A percentile compares a stretch with the other conserved stretches of the same genome.
Evolutionary conservation across 2,797 vertebrate genomes (phyloP).

Genomic region (Trematomus bernacchii): DNA sequence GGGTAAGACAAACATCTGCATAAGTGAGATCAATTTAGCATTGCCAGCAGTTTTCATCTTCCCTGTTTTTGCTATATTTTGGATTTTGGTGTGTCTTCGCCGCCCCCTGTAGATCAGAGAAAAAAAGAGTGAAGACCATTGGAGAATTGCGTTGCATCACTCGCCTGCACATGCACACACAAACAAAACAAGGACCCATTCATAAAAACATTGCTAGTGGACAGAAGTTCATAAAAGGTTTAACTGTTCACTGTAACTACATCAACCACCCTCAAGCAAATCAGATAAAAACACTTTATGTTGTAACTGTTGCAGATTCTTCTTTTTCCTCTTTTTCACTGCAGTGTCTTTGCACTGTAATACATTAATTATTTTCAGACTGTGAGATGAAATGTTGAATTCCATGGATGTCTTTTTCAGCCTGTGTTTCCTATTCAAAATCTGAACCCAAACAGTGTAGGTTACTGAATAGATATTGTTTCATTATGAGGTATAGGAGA

Average conservation of each 20-base stretch:
- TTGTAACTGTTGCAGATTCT: neutral
- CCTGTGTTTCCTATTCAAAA: slow-evolving; percentile 20
- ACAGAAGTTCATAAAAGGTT: neutral
- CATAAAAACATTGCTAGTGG: no score
- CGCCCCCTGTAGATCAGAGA: no score
- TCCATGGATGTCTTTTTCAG: neutral
- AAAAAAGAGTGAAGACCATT: no score
- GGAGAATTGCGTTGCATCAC: no score
- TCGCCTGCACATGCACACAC: no score
- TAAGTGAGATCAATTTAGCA: no score
- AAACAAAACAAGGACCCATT: no score
- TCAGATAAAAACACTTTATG: neutral
- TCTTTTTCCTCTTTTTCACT: neutral
- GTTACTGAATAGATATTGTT: slow-evolving; percentile 22
- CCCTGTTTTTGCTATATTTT: no score
- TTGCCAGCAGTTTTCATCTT: no score
- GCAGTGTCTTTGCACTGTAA: neutral
- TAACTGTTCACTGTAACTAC: slow-evolving; percentile 4
- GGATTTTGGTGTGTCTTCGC: no score
- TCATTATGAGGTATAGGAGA: slow-evolving; percentile 28
- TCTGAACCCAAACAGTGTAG: neutral
- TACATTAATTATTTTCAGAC: neutral
- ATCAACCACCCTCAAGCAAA: neutral
- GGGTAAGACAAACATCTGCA: no score
- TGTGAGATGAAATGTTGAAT: neutral